Evolutionary conservation across 2,113 vertebrate genomes (phyloP).

Genomic region (Indicator indicator): DNA sequence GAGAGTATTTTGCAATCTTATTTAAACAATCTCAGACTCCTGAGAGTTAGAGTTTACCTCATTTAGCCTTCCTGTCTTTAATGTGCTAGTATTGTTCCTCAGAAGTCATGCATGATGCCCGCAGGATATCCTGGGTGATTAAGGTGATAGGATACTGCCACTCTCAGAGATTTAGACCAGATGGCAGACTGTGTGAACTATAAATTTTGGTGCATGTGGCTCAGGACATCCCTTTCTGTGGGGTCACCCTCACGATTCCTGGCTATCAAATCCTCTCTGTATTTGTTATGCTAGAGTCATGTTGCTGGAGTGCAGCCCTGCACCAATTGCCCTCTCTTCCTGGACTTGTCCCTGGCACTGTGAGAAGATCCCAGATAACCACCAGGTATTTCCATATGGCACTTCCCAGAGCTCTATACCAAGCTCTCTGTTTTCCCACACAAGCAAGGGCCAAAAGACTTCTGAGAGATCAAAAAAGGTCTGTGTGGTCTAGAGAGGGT

Average conservation of each 20-base stretch:
- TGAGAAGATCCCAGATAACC: neutral
- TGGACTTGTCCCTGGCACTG: neutral
- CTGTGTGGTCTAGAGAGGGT: neutral
- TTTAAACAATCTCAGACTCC: neutral
- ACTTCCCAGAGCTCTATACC: neutral
- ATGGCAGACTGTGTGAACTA: neutral
- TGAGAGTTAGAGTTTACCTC: neutral
- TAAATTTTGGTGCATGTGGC: neutral
- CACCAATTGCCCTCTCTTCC: neutral
- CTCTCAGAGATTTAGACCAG: neutral
- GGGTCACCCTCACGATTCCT: neutral
- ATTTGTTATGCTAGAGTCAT: fast-evolving
- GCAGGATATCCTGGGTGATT: neutral
- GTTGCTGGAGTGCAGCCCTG: neutral
- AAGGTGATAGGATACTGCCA: neutral
- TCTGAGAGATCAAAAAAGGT: neutral
- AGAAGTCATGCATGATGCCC: neutral
- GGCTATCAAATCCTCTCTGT: neutral
- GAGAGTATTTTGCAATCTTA: neutral
- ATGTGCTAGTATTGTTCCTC: neutral
- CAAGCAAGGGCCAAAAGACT: neutral
- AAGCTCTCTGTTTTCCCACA: neutral
- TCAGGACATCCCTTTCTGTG: neutral
- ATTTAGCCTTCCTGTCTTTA: neutral
- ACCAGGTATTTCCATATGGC: neutral